phyloP scores from a whole-genome alignment of 2,113 vertebrate species.

The Dicrurus megarhynchus region DNA sequence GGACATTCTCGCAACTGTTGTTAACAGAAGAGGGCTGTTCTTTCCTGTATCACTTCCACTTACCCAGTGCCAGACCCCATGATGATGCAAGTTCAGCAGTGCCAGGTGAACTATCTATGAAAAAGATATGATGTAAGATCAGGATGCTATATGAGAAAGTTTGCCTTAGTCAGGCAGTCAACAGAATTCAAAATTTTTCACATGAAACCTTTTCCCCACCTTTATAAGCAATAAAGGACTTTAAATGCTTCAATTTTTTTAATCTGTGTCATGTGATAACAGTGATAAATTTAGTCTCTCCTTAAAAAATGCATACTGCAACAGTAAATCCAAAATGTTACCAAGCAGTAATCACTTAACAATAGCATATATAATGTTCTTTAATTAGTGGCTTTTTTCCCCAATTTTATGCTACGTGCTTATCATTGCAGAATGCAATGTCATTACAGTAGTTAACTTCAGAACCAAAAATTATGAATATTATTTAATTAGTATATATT shows the following conservation, averaged over 20 bases:
- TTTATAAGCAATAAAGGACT: not conserved
- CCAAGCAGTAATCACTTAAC: not conserved
- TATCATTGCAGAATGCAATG: not conserved
- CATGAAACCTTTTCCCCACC: rapidly evolving
- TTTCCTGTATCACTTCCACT: not conserved
- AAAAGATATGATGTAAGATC: not conserved
- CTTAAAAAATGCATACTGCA: not conserved
- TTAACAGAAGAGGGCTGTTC: not conserved
- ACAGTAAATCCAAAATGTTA: not conserved
- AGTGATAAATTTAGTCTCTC: not conserved
- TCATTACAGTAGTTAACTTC: not conserved
- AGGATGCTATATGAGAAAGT: not conserved
- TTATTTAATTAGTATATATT: not conserved
- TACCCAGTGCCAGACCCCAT: rapidly evolving
- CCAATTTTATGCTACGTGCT: not conserved
- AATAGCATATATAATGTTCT: not conserved
- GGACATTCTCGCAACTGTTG: not conserved
- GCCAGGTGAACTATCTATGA: not conserved
- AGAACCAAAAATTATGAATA: not conserved
- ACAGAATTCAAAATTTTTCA: not conserved
- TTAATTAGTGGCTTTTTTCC: not conserved
- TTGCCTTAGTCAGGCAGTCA: not conserved
- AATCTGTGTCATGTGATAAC: not conserved
- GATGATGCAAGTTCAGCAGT: not conserved
- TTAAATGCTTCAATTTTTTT: not conserved